Conservation (phyloP, 2,797 vertebrate species). For the Prunella strophiata region DNA sequence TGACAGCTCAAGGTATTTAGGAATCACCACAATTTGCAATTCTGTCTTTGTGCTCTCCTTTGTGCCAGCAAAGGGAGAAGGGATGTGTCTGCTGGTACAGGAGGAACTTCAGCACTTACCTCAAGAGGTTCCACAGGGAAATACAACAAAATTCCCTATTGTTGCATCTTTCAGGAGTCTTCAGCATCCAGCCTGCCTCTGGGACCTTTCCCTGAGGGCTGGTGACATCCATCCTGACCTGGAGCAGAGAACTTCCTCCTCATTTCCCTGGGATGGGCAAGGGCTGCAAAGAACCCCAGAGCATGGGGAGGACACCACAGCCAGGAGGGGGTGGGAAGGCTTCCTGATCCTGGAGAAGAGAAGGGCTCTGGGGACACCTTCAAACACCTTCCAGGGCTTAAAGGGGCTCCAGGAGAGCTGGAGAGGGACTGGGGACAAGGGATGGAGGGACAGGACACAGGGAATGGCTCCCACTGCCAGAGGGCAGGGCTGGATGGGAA, state of each 20-base stretch:
- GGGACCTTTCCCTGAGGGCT: not conserved
- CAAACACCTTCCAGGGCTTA: rapidly evolving
- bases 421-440: not conserved
- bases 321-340: rapidly evolving
- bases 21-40: not conserved
- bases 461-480: not conserved
- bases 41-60: not conserved
- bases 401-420: not conserved
- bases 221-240: conserved; percentile 4
- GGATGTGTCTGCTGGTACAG: not conserved
- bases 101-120: not conserved
- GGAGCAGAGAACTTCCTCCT: not conserved
- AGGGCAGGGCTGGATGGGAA: rapidly evolving
- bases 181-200: not conserved
- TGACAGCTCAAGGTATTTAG: not conserved
- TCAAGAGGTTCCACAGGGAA: conserved; percentile 17
- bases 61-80: not conserved
- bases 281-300: not conserved
- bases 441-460: not conserved
- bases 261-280: rapidly evolving
- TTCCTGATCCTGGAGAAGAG: not conserved
- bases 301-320: rapidly evolving
- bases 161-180: not conserved
- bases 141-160: not conserved
- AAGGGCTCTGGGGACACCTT: not conserved